Evolutionary conservation across 2,797 vertebrate genomes (phyloP).

Genomic region (Streptopelia turtur): DNA sequence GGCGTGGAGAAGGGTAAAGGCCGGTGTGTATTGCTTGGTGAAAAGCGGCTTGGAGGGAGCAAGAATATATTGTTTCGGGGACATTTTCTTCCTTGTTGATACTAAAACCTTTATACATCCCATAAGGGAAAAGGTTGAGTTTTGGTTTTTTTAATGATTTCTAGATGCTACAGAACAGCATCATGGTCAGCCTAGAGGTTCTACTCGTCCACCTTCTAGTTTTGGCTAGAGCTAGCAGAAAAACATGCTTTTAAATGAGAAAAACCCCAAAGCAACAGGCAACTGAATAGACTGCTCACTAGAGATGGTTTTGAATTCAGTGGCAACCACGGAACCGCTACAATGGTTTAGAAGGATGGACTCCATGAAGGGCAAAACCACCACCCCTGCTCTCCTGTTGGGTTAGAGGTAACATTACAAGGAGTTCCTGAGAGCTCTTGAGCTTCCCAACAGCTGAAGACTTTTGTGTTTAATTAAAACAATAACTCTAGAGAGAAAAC

Average conservation of each 20-base stretch:
- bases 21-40: not conserved
- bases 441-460: not conserved
- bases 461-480: slow-evolving; percentile 19
- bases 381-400: not conserved
- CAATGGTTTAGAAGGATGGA: not conserved
- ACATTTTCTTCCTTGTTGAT: not conserved
- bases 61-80: not conserved
- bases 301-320: not conserved
- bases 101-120: not conserved
- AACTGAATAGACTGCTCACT: not conserved
- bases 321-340: not conserved
- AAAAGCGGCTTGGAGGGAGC: not conserved
- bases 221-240: not conserved
- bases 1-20: not conserved
- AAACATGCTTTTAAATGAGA: not conserved
- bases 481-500: not conserved
- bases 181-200: not conserved
- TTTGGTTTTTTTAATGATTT: not conserved
- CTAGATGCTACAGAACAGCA: not conserved
- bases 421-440: not conserved
- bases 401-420: not conserved
- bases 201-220: not conserved
- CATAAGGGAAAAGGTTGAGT: not conserved
- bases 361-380: not conserved
- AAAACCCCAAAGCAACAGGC: not conserved